These are phyloP conservation scores for Oreochromis spilurus DNA, from an alignment of 2,113 vertebrate genomes.

Conservation along the genomic window DNA sequence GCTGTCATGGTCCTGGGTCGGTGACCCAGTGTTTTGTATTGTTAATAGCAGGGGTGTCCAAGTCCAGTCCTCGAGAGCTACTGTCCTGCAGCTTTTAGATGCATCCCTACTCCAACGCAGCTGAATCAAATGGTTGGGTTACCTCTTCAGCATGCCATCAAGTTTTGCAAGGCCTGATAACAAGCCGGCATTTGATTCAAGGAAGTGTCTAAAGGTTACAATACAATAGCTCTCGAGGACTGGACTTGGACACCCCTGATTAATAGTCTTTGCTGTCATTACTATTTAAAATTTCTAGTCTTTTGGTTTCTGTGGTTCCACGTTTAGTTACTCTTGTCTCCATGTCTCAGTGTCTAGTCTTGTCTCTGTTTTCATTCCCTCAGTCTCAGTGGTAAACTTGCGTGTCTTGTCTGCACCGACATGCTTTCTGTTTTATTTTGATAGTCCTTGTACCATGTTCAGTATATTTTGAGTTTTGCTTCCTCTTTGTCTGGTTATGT, in stretches of 20 bases:
- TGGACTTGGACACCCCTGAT: not conserved
- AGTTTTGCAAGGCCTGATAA: not conserved
- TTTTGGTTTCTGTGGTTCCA: not conserved
- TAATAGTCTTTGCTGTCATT: not conserved
- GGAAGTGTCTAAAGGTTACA: not conserved
- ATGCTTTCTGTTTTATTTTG: not conserved
- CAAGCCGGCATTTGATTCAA: not conserved
- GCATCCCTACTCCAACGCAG: fast-evolving
- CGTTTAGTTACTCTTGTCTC: not conserved
- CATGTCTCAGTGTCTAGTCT: not conserved
- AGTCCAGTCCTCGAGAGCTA: not conserved
- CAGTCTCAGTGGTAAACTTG: not conserved
- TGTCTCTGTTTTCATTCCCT: not conserved
- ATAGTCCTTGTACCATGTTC: not conserved
- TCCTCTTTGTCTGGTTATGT: not conserved
- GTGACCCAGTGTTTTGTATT: not conserved
- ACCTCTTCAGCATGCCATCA: not conserved
- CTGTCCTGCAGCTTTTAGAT: not conserved
- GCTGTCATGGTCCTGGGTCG: not conserved
- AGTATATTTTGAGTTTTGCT: not conserved
- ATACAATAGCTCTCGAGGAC: not conserved
- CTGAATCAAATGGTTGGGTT: not conserved
- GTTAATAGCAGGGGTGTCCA: not conserved
- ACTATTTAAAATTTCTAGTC: not conserved
- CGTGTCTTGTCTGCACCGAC: not conserved